Percentiles rank a stretch among this genome's conserved stretches.
These are phyloP conservation scores for Tachina lurida DNA, from an alignment of 2,888 invertebrate genomes.

Conservation along the genomic window DNA sequence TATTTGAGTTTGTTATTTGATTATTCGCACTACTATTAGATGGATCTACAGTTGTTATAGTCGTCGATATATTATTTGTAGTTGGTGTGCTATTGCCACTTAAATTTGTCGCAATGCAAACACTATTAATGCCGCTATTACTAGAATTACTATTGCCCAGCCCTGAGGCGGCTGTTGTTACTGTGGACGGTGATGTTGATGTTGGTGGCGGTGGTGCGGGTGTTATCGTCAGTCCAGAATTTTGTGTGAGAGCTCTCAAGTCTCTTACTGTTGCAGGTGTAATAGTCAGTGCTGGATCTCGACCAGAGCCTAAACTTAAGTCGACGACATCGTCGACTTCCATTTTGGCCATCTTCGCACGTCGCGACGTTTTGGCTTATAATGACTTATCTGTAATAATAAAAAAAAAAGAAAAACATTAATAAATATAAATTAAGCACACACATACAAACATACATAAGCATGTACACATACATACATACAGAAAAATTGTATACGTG, in stretches of 20 bases:
- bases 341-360: constrained; percentile 87
- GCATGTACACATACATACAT: background rate
- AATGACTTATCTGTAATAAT: constrained; percentile 77
- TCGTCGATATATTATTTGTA: constrained; percentile 71
- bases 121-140: constrained; percentile 58
- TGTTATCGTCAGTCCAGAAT: constrained; percentile 86
- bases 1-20: constrained; percentile 58
- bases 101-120: constrained; percentile 56
- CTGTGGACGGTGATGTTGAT: constrained; percentile 47
- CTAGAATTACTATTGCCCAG: constrained; percentile 44
- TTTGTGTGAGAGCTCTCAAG: constrained; percentile 85
- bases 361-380: constrained; percentile 80
- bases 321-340: constrained; percentile 96
- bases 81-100: constrained; percentile 74
- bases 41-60: constrained; percentile 67
- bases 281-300: constrained; percentile 82
- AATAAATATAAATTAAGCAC: background rate
- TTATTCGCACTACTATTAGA: constrained; percentile 54
- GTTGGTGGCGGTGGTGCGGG: constrained; percentile 85
- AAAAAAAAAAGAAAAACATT: constrained; percentile 47
- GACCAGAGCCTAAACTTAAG: constrained; percentile 87
- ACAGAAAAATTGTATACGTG: background rate
- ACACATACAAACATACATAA: background rate
- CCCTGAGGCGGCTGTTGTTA: constrained; percentile 3
- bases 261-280: constrained; percentile 83